These are phyloP conservation scores for Mormyrops boulengeri DNA, from an alignment of 2,797 vertebrate species.

Conservation along the genomic window DNA sequence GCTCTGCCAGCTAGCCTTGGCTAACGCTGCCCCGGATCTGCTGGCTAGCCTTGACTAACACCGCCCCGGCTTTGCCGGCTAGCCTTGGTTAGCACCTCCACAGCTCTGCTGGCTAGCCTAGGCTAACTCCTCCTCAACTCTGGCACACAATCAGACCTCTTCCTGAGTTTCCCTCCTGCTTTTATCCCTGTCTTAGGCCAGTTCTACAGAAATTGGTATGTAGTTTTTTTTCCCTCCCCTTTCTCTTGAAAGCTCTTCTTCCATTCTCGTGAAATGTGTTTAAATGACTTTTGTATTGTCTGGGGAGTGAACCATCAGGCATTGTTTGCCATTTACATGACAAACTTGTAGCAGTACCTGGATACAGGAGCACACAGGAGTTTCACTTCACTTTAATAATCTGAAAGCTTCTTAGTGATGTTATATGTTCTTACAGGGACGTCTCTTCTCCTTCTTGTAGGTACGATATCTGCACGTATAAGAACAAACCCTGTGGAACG, in stretches of 20 bases:
- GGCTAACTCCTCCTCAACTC: background rate
- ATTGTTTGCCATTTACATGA: background rate
- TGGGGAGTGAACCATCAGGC: background rate
- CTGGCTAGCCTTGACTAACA: no score
- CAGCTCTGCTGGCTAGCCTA: background rate
- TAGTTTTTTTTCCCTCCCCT: background rate
- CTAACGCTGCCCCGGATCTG: no score
- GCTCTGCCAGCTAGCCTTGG: background rate
- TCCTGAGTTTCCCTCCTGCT: background rate
- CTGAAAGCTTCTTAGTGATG: background rate
- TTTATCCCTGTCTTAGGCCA: background rate
- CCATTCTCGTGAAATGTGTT: background rate
- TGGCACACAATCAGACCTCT: background rate
- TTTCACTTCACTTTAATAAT: background rate
- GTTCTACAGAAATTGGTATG: background rate
- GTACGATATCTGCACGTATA: constrained; percentile 99
- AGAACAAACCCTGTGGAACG: constrained; percentile 98
- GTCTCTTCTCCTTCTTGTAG: constrained; percentile 50
- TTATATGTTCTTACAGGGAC: background rate
- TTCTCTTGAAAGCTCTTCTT: background rate
- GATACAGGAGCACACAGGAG: background rate
- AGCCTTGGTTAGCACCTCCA: no score
- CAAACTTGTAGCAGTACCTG: background rate
- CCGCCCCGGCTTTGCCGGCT: no score
- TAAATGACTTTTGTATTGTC: background rate